Percentiles rank a stretch among this genome's conserved stretches.
Evolutionary conservation across 2,113 vertebrate genomes (phyloP).

Genomic region (Lethenteron camtschaticum): DNA sequence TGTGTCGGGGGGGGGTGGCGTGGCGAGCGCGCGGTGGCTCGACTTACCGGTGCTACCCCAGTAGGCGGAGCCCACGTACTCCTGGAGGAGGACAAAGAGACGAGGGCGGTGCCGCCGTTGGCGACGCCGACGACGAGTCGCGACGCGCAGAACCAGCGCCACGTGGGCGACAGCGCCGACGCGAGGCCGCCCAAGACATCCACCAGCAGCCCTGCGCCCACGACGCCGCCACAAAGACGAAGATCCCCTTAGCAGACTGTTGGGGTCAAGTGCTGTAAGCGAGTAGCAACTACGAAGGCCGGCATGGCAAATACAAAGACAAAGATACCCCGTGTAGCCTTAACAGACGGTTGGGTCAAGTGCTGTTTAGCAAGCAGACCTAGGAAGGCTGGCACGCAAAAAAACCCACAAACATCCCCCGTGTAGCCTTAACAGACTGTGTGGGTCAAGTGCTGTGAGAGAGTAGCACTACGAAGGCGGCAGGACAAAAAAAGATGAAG

Average conservation of each 20-base stretch:
- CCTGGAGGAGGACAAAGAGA: slow-evolving; percentile 45
- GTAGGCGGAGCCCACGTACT: slow-evolving; percentile 38
- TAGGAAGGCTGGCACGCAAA: too few species aligned
- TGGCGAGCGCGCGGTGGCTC: too few species aligned
- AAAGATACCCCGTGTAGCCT: slow-evolving; percentile 7
- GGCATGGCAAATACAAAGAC: slow-evolving; percentile 9
- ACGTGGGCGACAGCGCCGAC: slow-evolving; percentile 35
- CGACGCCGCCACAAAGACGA: neutral
- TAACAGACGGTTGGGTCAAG: neutral
- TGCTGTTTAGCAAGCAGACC: too few species aligned
- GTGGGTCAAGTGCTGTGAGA: too few species aligned
- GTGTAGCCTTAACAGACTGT: too few species aligned
- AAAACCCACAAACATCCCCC: too few species aligned
- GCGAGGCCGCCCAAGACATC: slow-evolving; percentile 35
- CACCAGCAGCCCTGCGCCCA: slow-evolving; percentile 29
- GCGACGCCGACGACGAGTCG: slow-evolving; percentile 39
- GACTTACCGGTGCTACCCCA: slow-evolving; percentile 41
- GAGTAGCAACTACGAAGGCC: too few species aligned
- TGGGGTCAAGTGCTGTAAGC: neutral
- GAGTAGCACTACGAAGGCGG: too few species aligned
- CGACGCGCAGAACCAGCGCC: slow-evolving; percentile 28
- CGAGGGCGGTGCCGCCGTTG: slow-evolving; percentile 46
- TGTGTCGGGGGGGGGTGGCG: too few species aligned
- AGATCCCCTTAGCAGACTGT: neutral
- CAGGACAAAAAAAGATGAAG: too few species aligned